These are phyloP conservation scores for Philopedon plagiatum DNA, from an alignment of 2,888 invertebrate genomes.

Conservation along the genomic window DNA sequence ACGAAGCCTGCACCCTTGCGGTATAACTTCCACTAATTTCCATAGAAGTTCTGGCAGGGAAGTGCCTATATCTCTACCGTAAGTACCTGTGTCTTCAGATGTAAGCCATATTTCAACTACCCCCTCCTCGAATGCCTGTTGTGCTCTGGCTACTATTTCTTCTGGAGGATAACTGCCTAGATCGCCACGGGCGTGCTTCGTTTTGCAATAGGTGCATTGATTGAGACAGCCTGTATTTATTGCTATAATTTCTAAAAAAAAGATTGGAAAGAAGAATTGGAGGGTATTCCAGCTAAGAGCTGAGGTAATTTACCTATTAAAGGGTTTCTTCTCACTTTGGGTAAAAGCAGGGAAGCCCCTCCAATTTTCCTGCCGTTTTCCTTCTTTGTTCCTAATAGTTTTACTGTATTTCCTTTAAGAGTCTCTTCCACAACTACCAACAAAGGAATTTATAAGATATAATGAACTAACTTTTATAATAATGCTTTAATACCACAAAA, in stretches of 20 bases:
- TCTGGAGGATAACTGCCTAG: constrained; percentile 92
- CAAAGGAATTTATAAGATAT: background rate
- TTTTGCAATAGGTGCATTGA: constrained; percentile 99
- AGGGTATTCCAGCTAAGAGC: background rate
- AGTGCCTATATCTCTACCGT: constrained; percentile 94
- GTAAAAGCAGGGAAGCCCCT: constrained; percentile 88
- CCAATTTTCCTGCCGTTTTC: constrained; percentile 81
- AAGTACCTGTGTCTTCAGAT: constrained; percentile 94
- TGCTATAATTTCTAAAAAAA: constrained; percentile 86
- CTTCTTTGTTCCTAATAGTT: constrained; percentile 83
- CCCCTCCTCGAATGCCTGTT: constrained; percentile 91
- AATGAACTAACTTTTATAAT: background rate
- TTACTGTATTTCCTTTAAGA: constrained; percentile 80
- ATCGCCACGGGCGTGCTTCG: constrained; percentile 97
- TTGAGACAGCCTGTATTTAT: constrained; percentile 98
- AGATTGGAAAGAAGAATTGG: background rate
- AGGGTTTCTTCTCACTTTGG: constrained; percentile 96
- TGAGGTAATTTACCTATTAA: constrained; percentile 73
- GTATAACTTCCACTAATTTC: constrained; percentile 85
- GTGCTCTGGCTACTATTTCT: constrained; percentile 89
- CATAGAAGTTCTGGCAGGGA: constrained; percentile 89
- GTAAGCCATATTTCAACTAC: constrained; percentile 98
- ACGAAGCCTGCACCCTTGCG: constrained; percentile 83
- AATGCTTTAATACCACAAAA: background rate
- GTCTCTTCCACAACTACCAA: constrained; percentile 94